phyloP scores from a whole-genome alignment of 2,797 vertebrate genomes.

The Tadarida brasiliensis region DNA sequence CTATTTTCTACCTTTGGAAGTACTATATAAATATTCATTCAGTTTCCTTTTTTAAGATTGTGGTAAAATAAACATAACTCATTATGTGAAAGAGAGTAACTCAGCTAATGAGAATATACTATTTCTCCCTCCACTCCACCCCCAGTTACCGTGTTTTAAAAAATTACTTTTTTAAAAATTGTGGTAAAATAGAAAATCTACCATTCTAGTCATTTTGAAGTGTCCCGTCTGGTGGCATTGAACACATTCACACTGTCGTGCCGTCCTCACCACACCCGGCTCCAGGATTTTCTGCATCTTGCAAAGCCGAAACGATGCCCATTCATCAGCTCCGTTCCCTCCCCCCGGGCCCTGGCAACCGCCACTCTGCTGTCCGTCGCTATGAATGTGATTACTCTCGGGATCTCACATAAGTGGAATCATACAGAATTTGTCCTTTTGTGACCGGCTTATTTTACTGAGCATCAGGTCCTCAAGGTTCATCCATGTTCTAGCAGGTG shows the following conservation, averaged over 20 bases:
- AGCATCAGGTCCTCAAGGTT: no score
- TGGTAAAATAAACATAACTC: neutral
- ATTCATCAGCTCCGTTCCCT: accelerated
- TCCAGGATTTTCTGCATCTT: neutral
- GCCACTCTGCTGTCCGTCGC: no score
- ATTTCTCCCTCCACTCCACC: no score
- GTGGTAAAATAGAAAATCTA: neutral
- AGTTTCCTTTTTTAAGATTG: neutral
- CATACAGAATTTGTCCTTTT: no score
- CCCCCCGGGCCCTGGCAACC: no score
- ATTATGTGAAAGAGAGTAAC: neutral
- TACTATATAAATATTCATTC: neutral
- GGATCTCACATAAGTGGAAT: neutral
- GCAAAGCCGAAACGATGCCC: neutral
- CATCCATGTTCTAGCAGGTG: no score
- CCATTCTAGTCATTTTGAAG: no score
- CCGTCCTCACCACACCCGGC: neutral
- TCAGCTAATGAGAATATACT: neutral
- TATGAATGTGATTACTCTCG: no score
- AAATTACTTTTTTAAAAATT: neutral
- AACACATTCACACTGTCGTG: neutral
- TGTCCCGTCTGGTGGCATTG: neutral
- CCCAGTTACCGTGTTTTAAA: neutral
- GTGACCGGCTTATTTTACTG: neutral
- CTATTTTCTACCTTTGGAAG: neutral